A percentile compares a stretch with the other conserved stretches of the same genome.
Evolutionary conservation across 2,888 invertebrate species (phyloP).

Genomic region (Dasypolia templi): DNA sequence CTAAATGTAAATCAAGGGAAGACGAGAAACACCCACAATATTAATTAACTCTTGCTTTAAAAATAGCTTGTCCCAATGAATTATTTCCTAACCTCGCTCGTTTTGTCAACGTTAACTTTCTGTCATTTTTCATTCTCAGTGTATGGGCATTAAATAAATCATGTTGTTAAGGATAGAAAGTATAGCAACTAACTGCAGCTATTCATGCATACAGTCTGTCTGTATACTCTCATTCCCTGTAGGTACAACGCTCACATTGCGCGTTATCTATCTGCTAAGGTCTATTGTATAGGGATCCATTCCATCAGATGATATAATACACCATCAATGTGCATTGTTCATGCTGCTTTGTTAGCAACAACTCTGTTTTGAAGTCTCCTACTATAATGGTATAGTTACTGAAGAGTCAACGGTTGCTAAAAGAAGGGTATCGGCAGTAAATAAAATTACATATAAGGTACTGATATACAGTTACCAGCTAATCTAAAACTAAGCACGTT

Average conservation of each 20-base stretch:
- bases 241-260: background rate
- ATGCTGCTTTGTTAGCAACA: conserved; percentile 15
- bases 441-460: background rate
- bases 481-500: background rate
- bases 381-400: background rate
- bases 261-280: background rate
- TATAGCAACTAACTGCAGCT: background rate
- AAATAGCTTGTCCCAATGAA: conserved; percentile 42
- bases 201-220: background rate
- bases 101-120: conserved; percentile 46
- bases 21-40: conserved; percentile 2
- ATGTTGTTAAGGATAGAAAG: conserved; percentile 5
- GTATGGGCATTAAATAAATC: conserved; percentile 27
- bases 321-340: conserved; percentile 14
- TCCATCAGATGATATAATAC: conserved; percentile 23
- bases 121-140: conserved; percentile 39
- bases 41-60: conserved; percentile 33
- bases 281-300: conserved; percentile 1
- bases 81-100: conserved; percentile 31
- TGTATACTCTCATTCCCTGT: background rate
- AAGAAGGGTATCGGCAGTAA: background rate
- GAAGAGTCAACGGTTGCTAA: background rate
- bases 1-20: conserved; percentile 17
- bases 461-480: background rate
- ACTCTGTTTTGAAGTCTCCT: background rate